These are phyloP conservation scores for Podarcis lilfordi DNA, from an alignment of 2,797 vertebrate genomes.

Conservation along the genomic window DNA sequence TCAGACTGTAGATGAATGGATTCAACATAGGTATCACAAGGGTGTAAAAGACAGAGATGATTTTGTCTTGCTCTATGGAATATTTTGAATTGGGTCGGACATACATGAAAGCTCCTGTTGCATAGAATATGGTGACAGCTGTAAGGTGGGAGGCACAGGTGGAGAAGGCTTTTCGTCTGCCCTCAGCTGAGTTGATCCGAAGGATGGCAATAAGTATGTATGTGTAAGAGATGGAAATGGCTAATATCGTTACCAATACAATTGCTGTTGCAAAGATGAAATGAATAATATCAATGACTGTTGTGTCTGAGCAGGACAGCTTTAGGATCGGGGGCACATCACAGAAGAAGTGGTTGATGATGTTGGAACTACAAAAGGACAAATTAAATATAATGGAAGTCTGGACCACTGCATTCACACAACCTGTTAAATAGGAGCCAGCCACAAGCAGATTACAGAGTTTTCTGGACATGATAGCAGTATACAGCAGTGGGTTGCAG, in stretches of 20 bases:
- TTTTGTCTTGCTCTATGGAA: conserved; percentile 4
- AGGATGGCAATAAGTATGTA: conserved; percentile 25
- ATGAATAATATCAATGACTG: neutral
- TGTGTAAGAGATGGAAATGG: conserved; percentile 16
- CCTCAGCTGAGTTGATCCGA: neutral
- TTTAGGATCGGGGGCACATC: neutral
- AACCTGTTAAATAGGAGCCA: neutral
- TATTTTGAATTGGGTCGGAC: conserved; percentile 31
- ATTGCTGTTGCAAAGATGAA: neutral
- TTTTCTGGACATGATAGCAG: neutral
- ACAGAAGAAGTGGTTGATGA: conserved; percentile 9
- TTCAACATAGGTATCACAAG: conserved; percentile 14
- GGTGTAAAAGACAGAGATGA: conserved; percentile 44
- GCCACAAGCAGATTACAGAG: neutral
- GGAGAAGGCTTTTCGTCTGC: neutral
- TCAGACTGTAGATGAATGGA: neutral
- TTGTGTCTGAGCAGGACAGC: neutral
- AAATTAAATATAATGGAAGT: neutral
- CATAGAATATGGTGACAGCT: neutral
- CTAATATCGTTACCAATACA: neutral
- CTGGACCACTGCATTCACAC: neutral
- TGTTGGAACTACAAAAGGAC: neutral
- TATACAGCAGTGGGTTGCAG: neutral
- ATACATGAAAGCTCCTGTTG: conserved; percentile 19
- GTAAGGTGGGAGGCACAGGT: neutral